A percentile compares a stretch with the other conserved stretches of the same genome.
These are phyloP conservation scores for Tortrix viridana DNA, from an alignment of 2,888 invertebrate genomes.

Conservation along the genomic window DNA sequence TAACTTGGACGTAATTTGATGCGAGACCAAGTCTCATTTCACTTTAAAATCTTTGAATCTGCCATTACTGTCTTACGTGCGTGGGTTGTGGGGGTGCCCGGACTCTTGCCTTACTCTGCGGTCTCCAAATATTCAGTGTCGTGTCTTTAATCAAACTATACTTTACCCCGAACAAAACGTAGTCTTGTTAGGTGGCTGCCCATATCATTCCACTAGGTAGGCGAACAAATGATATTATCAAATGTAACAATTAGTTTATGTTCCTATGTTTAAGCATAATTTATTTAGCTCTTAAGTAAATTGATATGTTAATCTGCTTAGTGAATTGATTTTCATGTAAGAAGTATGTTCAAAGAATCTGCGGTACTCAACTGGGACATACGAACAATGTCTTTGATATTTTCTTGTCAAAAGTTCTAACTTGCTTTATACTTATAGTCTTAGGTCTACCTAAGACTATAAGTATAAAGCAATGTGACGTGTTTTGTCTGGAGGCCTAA, in stretches of 20 bases:
- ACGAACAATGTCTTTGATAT: too few relatives aligned
- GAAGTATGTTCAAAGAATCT: too few relatives aligned
- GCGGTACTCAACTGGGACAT: too few relatives aligned
- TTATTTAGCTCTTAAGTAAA: conserved; percentile 5
- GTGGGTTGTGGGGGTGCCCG: conserved; percentile 5
- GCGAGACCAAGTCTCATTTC: too few relatives aligned
- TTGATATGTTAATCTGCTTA: background rate
- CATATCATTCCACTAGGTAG: conserved; percentile 43
- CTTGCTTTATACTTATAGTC: too few relatives aligned
- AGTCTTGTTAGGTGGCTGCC: conserved; percentile 14
- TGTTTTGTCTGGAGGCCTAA: too few relatives aligned
- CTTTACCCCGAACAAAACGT: background rate
- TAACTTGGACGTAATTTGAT: too few relatives aligned
- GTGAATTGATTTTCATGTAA: background rate
- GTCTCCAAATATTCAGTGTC: conserved; percentile 14
- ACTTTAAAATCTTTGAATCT: too few relatives aligned
- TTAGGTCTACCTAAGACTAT: conserved; percentile 28
- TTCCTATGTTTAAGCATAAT: conserved; percentile 11
- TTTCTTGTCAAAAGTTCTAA: conserved; percentile 7
- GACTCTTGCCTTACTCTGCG: conserved; percentile 28
- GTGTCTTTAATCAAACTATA: conserved; percentile 6
- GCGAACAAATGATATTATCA: conserved; percentile 44
- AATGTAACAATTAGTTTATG: background rate
- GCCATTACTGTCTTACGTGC: too few relatives aligned
- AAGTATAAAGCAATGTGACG: conserved; percentile 18